phyloP scores from a whole-genome alignment of 2,888 invertebrate species.

The Anarsia innoxiella region DNA sequence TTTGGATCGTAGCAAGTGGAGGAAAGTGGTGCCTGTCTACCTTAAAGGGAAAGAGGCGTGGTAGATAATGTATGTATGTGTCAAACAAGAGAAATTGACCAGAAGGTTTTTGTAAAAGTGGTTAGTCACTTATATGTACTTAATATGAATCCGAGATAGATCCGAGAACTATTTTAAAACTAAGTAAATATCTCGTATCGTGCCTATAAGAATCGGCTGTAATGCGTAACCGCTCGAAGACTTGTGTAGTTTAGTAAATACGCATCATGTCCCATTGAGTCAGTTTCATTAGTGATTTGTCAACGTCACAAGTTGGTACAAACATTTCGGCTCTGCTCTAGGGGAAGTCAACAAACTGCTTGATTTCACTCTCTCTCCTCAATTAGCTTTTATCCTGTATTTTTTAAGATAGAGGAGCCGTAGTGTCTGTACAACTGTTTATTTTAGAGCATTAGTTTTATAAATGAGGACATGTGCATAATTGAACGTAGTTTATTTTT shows the following conservation, averaged over 20 bases:
- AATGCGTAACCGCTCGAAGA: neutral
- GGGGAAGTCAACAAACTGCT: neutral
- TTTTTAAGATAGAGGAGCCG: too few species aligned
- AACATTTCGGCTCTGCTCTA: neutral
- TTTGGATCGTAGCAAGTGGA: too few species aligned
- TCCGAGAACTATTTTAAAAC: neutral
- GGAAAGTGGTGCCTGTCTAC: too few species aligned
- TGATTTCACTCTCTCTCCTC: neutral
- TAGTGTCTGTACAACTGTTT: neutral
- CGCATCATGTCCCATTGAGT: too few species aligned
- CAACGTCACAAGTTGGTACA: slow-evolving; percentile 3
- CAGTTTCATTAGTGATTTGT: slow-evolving; percentile 5
- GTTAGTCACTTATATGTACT: neutral
- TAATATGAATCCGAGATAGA: neutral
- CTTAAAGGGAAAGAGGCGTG: too few species aligned
- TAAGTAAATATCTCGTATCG: neutral
- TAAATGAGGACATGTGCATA: neutral
- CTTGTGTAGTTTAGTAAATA: too few species aligned
- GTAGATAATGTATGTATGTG: too few species aligned
- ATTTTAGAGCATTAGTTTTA: neutral
- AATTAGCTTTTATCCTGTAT: neutral
- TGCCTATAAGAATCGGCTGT: neutral
- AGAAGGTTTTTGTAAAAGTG: too few species aligned
- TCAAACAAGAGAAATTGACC: too few species aligned
- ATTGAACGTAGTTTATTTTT: too few species aligned